Evolutionary conservation across 2,113 vertebrate species (phyloP).

Genomic region (Heteronetta atricapilla): DNA sequence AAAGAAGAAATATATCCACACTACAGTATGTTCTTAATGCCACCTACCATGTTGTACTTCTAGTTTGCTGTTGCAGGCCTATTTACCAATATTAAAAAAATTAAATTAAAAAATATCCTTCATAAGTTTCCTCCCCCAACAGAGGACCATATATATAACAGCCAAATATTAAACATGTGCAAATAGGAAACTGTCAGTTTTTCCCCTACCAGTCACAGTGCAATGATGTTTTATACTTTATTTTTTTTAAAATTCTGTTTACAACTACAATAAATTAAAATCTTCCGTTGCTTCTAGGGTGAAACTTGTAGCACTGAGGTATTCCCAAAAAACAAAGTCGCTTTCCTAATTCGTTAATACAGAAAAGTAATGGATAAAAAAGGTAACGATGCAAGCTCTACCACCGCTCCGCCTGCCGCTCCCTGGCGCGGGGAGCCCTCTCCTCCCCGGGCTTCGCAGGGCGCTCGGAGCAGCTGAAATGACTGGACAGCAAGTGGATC

Average conservation of each 20-base stretch:
- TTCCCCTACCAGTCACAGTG: slow-evolving; percentile 97
- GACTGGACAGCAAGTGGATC: slow-evolving; percentile 83
- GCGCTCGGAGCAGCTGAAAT: slow-evolving; percentile 79
- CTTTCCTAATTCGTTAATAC: slow-evolving; percentile 84
- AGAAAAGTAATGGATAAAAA: slow-evolving; percentile 77
- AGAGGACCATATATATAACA: slow-evolving; percentile 91
- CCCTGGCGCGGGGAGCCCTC: not conserved
- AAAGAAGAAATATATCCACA: slow-evolving; percentile 87
- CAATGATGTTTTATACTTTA: slow-evolving; percentile 90
- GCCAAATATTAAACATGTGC: slow-evolving; percentile 96
- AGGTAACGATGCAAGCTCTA: slow-evolving; percentile 57
- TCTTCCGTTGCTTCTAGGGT: slow-evolving; percentile 88
- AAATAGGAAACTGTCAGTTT: slow-evolving; percentile 96
- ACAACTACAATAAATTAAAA: slow-evolving; percentile 94
- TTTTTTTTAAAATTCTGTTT: slow-evolving; percentile 85
- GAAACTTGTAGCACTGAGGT: slow-evolving; percentile 96
- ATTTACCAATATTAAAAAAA: slow-evolving; percentile 85
- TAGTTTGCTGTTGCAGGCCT: slow-evolving; percentile 84
- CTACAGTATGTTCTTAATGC: slow-evolving; percentile 86
- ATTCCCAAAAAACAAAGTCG: slow-evolving; percentile 86
- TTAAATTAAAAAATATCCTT: slow-evolving; percentile 92
- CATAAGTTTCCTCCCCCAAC: slow-evolving; percentile 88
- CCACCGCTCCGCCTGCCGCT: not conserved
- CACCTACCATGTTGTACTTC: slow-evolving; percentile 83
- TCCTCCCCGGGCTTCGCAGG: not conserved